phyloP scores from a whole-genome alignment of 1,140 invertebrate genomes.

The Daktulosphaira vitifoliae region DNA sequence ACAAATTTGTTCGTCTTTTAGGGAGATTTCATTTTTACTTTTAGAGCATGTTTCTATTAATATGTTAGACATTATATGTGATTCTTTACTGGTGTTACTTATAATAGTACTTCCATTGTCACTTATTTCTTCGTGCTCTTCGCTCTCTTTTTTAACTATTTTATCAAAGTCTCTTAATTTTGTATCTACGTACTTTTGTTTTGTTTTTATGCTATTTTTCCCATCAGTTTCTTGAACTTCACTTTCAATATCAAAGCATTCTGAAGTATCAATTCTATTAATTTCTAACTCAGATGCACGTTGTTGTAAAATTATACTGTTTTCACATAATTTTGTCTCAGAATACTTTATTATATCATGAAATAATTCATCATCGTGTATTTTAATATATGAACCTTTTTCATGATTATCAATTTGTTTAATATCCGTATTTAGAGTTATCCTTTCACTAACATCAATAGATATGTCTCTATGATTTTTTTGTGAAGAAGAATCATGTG shows the following conservation, averaged over 20 bases:
- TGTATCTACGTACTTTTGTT: slow-evolving; percentile 22
- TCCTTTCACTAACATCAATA: slow-evolving; percentile 14
- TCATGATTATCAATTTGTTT: slow-evolving; percentile 11
- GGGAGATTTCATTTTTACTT: slow-evolving; percentile 8
- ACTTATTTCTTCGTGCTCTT: not conserved
- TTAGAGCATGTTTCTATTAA: slow-evolving; percentile 3
- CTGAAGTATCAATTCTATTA: not conserved
- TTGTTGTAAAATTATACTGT: not conserved
- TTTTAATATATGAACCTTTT: not conserved
- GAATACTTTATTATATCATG: not conserved
- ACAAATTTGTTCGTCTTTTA: not conserved
- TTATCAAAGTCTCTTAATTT: slow-evolving; percentile 13
- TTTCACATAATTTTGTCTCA: not conserved
- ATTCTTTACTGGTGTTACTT: not conserved
- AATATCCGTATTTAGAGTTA: not conserved
- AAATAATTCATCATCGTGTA: not conserved
- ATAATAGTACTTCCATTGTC: not conserved
- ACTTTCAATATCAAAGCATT: slow-evolving; percentile 11
- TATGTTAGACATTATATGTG: not conserved
- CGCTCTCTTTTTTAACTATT: not conserved
- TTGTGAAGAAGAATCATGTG: not conserved
- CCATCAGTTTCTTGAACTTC: not conserved
- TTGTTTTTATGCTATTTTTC: not conserved
- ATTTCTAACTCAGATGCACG: not conserved
- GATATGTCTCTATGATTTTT: not conserved